Conservation (phyloP, 2,113 vertebrate species). For the Lamprologus tigripictilis region DNA sequence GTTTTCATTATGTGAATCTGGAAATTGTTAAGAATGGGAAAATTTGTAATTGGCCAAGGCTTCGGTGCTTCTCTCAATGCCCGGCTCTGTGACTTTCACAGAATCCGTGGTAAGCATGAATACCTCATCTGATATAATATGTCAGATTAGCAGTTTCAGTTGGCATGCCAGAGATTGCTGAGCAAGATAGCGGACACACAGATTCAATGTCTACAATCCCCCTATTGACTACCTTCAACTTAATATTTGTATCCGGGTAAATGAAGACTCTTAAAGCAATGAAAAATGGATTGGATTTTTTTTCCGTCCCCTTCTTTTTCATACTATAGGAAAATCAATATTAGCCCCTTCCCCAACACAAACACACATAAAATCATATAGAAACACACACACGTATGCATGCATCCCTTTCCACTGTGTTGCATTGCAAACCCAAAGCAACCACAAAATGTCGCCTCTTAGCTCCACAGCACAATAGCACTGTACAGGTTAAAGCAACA, state of each 20-base stretch:
- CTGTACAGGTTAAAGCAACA: background rate
- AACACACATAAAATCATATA: background rate
- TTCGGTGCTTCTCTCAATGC: slow-evolving; percentile 37
- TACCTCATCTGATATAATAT: slow-evolving; percentile 68
- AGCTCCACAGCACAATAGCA: background rate
- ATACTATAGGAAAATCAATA: slow-evolving; percentile 65
- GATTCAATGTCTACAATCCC: slow-evolving; percentile 60
- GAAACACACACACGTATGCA: background rate
- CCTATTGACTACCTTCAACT: slow-evolving; percentile 55
- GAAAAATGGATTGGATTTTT: slow-evolving; percentile 55
- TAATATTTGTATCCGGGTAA: slow-evolving; percentile 70
- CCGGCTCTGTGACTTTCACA: slow-evolving; percentile 53
- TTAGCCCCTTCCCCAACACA: background rate
- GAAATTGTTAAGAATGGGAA: slow-evolving; percentile 52
- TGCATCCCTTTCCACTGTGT: background rate
- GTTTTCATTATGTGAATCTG: slow-evolving; percentile 39
- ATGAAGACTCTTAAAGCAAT: slow-evolving; percentile 65
- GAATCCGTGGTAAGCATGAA: slow-evolving; percentile 64
- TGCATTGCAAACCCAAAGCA: background rate
- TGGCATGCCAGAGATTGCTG: slow-evolving; percentile 63
- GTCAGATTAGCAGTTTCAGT: slow-evolving; percentile 72
- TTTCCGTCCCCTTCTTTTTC: slow-evolving; percentile 31
- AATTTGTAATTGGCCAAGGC: slow-evolving; percentile 52
- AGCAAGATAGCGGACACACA: slow-evolving; percentile 52
- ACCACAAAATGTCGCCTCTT: slow-evolving; percentile 34